Base-by-base conservation (phyloP, 2,888 invertebrate species). In the Lochmaea crataegi region DNA sequence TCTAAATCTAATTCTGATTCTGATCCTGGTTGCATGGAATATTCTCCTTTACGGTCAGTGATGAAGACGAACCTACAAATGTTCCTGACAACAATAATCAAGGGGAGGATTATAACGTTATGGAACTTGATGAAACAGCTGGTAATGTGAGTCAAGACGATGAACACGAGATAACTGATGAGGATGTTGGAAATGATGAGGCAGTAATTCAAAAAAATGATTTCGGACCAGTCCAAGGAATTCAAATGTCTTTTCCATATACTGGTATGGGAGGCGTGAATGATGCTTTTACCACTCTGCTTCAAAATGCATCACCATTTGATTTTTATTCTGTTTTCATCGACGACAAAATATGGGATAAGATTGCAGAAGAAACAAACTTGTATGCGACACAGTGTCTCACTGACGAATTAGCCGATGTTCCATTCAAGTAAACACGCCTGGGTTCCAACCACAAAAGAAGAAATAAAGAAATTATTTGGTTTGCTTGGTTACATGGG, bases 391-490 rank as follows among this genome's bases (percentile, higher is more conserved):
- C 32, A 16, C 61, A 61, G 61, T 58, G 58, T 22, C 58, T 58
- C 26, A 58, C 58, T 22, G 26, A 58, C 26, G 58, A 58, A 22
- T 16, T 26, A 58, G 2, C 18, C 18, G 26, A 61, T 61, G 38
- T 61, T 61, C 38, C 61, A 61, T 11, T 61, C 61, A 61, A 11
- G 61, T 38, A 61, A 61, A 41, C 57, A 67, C 22, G 53, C 57
- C 22, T 57, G 66, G 66, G 32, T 38, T 53, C 56, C 38, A n/a
- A 66, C 53, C 10, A 32, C 57, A 67, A 18, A 16, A 22, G 14
- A 16, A 53, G 57, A 67, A 58, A 42, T 67, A 32, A 67, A 67
- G 42, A 67, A 41, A 22, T 22, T 67, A 42, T 67, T 58, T 58
- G 42, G 67, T 3, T 42, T 57, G 16, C 18, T 66, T 5, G 56